Evolutionary conservation across 2,888 invertebrate genomes (phyloP), one percentile per base, ranked within the genome.

Genomic region (Lepetodrilus schrolli): DNA sequence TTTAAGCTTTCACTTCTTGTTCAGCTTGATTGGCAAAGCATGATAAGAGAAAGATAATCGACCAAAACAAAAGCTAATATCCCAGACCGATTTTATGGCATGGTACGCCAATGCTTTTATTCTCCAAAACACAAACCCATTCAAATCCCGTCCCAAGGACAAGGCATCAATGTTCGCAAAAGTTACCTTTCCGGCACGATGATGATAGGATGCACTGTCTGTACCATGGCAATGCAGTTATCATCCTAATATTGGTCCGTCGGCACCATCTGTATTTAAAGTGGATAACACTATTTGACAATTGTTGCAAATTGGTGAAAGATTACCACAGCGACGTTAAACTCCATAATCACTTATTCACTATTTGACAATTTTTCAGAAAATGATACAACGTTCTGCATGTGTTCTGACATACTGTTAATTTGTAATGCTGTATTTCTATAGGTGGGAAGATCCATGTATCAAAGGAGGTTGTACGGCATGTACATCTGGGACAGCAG

Each of bases 401-500:
- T 37, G 38, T 37, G 38, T 37, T 37, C 38, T 37, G 49, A 38
- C 36, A 17, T 37, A 37, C 38, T 37, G 38, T 37, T 21, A 37
- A 30, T 20, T 43, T 70, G 13, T 65, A 4, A n/a, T n/a, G 20
- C 36, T 21, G 47, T 17, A 26, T 69, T 66, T 7, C 51, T 75
- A 49, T 74, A 84, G 84, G 78, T 37, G 82, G 82, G 10, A 78
- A 82, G 69, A 76, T 85, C 7, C 70, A 76, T 20, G 75, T 83
- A 36, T 78, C 79, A 5, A 79, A 74, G 47, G 82, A 82, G 20
- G 77, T 81, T 4, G 66, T 74, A 20, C 83, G 82, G 69, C 82
- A 83, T 75, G 83, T 85, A 13, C 82, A 83, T 38, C 78, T 87
- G 17, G 86, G 84, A 4, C 84, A 85, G 51, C 86, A 87, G 74